Conservation (phyloP, 2,797 vertebrate species). For the Periophthalmus magnuspinnatus region DNA sequence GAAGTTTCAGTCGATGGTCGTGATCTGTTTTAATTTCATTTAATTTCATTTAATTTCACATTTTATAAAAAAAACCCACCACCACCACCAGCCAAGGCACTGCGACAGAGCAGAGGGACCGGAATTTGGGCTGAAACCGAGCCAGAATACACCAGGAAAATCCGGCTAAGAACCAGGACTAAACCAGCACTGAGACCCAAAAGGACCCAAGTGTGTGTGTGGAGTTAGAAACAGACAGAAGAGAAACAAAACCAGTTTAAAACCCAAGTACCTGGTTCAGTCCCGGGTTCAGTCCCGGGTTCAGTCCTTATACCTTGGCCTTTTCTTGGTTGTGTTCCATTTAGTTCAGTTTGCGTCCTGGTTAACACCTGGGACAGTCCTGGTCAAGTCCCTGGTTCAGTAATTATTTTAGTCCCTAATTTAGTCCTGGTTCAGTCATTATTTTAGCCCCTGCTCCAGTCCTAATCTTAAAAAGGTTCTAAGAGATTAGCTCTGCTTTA, state of each 20-base stretch:
- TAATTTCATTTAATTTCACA: not conserved
- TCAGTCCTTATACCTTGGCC: not conserved
- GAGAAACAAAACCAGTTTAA: not conserved
- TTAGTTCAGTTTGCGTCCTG: not conserved
- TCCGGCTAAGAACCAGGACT: not conserved
- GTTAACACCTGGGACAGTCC: too few relatives aligned
- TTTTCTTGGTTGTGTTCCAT: not conserved
- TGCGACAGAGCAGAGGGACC: not conserved
- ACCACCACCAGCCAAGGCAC: not conserved
- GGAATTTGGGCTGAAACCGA: not conserved
- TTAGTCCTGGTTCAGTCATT: not conserved
- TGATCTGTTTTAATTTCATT: constrained; percentile 7
- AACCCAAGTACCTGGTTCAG: not conserved
- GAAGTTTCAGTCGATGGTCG: constrained; percentile 6
- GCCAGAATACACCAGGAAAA: not conserved
- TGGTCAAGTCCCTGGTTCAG: too few relatives aligned
- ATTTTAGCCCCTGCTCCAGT: too few relatives aligned
- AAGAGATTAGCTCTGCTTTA: too few relatives aligned
- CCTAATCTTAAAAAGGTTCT: too few relatives aligned
- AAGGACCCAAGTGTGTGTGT: not conserved
- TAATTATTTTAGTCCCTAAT: not conserved
- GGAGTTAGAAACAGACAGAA: not conserved
- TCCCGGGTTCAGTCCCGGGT: not conserved
- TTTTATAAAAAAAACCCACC: not conserved
- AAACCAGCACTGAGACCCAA: not conserved